A percentile compares a stretch with the other conserved stretches of the same genome.
phyloP scores from a whole-genome alignment of 1,140 invertebrate genomes.

The Drosophila nannoptera region DNA sequence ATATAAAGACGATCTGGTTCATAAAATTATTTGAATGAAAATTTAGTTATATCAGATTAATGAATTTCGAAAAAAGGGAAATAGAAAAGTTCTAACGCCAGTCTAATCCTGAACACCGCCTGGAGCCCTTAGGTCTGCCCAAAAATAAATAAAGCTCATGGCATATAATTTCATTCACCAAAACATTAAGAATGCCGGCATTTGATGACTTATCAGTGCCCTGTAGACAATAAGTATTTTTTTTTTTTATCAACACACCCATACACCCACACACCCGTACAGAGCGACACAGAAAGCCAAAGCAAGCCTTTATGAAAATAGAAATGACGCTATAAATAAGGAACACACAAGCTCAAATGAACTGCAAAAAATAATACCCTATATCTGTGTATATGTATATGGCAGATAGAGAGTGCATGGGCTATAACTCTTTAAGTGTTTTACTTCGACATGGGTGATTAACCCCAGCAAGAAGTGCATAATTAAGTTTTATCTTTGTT shows the following conservation, averaged over 20 bases:
- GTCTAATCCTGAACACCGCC: not conserved
- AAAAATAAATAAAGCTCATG: conserved; percentile 2
- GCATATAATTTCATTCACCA: conserved; percentile 22
- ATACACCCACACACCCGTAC: conserved; percentile 21
- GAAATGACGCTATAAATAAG: conserved; percentile 65
- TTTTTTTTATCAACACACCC: conserved; percentile 45
- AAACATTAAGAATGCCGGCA: conserved; percentile 36
- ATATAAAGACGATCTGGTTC: too few relatives aligned
- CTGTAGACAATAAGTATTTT: conserved; percentile 19
- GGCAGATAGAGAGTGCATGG: not conserved
- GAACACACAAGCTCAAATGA: conserved; percentile 13
- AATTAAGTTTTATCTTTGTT: conserved; percentile 62
- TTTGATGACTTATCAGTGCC: conserved; percentile 36
- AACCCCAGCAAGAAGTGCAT: conserved; percentile 26
- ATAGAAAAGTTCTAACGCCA: not conserved
- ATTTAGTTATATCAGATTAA: not conserved
- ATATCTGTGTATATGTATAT: conserved; percentile 4
- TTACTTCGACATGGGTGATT: conserved; percentile 36
- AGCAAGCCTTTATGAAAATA: conserved; percentile 69
- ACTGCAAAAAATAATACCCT: conserved; percentile 3
- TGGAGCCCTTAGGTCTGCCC: conserved; percentile 26
- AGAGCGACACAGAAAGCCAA: conserved; percentile 22
- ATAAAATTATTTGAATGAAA: too few relatives aligned
- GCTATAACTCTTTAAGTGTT: conserved; percentile 27
- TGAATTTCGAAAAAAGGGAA: not conserved